phyloP scores from a whole-genome alignment of 2,113 vertebrate species.

The Bufo bufo region DNA sequence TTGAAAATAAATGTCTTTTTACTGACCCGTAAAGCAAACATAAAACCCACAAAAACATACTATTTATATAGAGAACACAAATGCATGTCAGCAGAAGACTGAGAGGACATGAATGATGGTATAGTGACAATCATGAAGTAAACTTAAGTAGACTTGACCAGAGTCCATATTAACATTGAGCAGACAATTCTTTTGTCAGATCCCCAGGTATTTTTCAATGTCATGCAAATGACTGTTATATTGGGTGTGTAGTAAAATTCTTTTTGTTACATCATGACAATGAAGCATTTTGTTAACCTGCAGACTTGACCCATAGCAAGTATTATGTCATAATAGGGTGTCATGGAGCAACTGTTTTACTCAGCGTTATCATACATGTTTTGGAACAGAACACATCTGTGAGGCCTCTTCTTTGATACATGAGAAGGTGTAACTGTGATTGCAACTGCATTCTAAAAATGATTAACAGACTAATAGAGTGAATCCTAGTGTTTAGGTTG shows the following conservation, averaged over 20 bases:
- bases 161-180: not conserved
- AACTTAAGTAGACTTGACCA: not conserved
- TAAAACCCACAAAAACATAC: conserved; percentile 8
- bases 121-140: not conserved
- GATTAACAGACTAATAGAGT: conserved; percentile 6
- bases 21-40: conserved; percentile 44
- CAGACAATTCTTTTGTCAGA: not conserved
- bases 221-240: not conserved
- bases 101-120: not conserved
- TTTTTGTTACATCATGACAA: conserved; percentile 13
- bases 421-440: conserved; percentile 22
- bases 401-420: conserved; percentile 7
- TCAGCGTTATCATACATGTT: conserved; percentile 30
- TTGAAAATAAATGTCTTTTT: conserved; percentile 35
- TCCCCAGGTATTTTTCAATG: not conserved
- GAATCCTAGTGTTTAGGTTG: conserved; percentile 11
- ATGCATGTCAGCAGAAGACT: conserved; percentile 16
- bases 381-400: conserved; percentile 33
- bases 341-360: conserved; percentile 10
- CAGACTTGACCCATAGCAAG: conserved; percentile 30
- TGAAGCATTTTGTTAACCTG: conserved; percentile 7
- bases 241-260: not conserved
- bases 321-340: conserved; percentile 42
- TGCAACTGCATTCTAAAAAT: conserved; percentile 10
- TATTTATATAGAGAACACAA: not conserved